Conservation (phyloP, 2,113 vertebrate species). For the Tupaia tana region DNA sequence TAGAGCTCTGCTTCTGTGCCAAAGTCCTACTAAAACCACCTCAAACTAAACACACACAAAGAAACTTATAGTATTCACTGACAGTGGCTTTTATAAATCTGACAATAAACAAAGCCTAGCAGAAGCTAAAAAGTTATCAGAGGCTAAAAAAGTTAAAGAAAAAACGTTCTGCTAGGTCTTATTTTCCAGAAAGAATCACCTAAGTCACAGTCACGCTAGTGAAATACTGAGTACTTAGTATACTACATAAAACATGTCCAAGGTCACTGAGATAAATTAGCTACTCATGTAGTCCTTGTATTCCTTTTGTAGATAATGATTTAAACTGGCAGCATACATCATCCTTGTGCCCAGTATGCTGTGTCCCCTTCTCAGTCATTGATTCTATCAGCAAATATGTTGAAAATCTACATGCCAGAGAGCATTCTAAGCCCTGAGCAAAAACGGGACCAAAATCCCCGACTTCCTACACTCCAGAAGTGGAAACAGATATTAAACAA, state of each 20-base stretch:
- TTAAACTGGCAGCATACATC: neutral
- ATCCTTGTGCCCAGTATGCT: neutral
- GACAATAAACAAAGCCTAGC: neutral
- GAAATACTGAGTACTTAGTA: neutral
- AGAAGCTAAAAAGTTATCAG: neutral
- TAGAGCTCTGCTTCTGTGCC: neutral
- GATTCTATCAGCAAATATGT: neutral
- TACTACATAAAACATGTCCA: neutral
- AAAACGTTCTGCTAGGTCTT: neutral
- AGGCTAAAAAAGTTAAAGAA: neutral
- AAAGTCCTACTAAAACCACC: neutral
- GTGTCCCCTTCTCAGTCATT: neutral
- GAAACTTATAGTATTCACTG: neutral
- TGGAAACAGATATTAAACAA: neutral
- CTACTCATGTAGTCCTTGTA: neutral
- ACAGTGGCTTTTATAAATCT: neutral
- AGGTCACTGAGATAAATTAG: neutral
- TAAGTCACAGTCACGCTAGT: neutral
- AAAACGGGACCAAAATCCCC: neutral
- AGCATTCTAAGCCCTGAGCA: neutral
- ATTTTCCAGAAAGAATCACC: conserved; percentile 2
- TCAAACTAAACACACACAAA: neutral
- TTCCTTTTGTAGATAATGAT: neutral
- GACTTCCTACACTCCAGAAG: conserved; percentile 21
- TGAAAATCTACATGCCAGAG: neutral